Evolutionary conservation across 2,113 vertebrate species (phyloP).

Genomic region (Rhea pennata): DNA sequence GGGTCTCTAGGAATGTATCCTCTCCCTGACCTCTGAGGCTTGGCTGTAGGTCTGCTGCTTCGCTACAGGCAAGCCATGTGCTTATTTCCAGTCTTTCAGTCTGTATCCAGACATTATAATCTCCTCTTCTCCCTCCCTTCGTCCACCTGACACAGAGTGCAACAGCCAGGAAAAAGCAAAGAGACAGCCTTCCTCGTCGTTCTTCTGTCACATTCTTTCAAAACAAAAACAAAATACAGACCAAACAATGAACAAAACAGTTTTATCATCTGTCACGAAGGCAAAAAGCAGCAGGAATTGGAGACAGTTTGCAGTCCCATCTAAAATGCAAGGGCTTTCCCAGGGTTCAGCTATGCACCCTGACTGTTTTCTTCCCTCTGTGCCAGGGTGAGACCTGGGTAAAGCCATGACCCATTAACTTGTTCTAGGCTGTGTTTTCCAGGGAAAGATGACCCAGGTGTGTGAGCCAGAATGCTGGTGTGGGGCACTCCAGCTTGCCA

Average conservation of each 20-base stretch:
- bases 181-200: not conserved
- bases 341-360: not conserved
- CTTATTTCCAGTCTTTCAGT: slow-evolving; percentile 27
- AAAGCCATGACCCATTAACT: not conserved
- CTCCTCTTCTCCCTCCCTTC: not conserved
- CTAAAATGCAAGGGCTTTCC: not conserved
- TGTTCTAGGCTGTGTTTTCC: not conserved
- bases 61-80: not conserved
- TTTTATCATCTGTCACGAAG: not conserved
- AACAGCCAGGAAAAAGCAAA: not conserved
- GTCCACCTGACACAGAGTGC: slow-evolving; percentile 2
- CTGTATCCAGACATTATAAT: not conserved
- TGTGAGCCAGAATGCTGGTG: not conserved
- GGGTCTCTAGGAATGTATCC: slow-evolving; percentile 66
- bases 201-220: not conserved
- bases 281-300: not conserved
- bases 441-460: not conserved
- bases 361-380: not conserved
- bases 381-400: not conserved
- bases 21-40: slow-evolving; percentile 52
- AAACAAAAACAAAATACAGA: not conserved
- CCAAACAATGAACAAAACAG: accelerated
- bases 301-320: not conserved
- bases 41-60: slow-evolving; percentile 17
- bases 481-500: no score